Percentiles rank a stretch among this genome's conserved stretches.
Conservation (phyloP, 2,888 invertebrate species). For the Antitype chi region DNA sequence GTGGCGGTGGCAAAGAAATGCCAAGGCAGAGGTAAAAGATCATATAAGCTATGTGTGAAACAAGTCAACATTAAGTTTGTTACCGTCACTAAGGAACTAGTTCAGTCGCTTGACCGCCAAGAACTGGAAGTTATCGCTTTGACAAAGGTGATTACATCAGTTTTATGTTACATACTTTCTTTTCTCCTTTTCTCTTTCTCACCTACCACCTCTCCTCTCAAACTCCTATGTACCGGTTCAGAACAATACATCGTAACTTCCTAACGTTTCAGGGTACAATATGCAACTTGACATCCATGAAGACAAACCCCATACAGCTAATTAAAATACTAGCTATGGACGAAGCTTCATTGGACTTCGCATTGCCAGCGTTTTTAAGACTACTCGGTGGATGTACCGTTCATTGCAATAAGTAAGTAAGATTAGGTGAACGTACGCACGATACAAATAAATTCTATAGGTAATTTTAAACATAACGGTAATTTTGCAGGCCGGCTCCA, state of each 20-base stretch:
- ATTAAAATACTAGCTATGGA: conserved; percentile 80
- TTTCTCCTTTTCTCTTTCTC: background rate
- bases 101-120: conserved; percentile 72
- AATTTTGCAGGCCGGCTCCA: conserved; percentile 45
- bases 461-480: conserved; percentile 56
- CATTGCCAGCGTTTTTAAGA: conserved; percentile 79
- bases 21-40: conserved; percentile 55
- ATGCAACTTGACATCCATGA: conserved; percentile 76
- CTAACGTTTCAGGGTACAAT: conserved; percentile 71
- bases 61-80: conserved; percentile 73
- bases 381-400: conserved; percentile 74
- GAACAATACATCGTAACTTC: background rate
- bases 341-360: conserved; percentile 78
- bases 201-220: background rate
- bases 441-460: conserved; percentile 22
- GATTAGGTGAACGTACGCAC: conserved; percentile 23
- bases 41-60: conserved; percentile 76
- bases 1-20: conserved; percentile 71
- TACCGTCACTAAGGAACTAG: conserved; percentile 75
- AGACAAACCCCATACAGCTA: conserved; percentile 76
- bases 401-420: conserved; percentile 73
- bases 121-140: conserved; percentile 72
- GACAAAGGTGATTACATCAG: conserved; percentile 68
- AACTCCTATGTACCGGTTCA: background rate
- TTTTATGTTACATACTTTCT: background rate